Conservation (phyloP, 2,888 invertebrate species). For the Clanis bilineata region DNA sequence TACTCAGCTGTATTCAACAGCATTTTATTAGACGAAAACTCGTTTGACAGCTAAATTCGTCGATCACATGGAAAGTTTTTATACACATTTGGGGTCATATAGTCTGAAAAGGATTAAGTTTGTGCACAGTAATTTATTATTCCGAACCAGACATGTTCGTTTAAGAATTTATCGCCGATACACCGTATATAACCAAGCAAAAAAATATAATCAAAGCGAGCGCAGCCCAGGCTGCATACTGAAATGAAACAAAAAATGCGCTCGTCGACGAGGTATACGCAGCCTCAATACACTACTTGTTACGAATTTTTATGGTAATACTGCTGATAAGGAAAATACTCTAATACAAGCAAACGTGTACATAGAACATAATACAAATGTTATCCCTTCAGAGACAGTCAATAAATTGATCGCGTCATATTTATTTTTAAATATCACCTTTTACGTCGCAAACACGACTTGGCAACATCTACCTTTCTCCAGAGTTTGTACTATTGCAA, state of each 20-base stretch:
- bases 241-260: not conserved
- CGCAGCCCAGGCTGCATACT: not conserved
- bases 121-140: not conserved
- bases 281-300: not conserved
- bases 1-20: not conserved
- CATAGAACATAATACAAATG: not conserved
- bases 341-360: not conserved
- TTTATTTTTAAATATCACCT: not conserved
- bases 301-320: conserved; percentile 6
- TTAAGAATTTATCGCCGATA: not conserved
- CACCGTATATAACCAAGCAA: not conserved
- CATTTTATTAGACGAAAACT: not conserved
- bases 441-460: not conserved
- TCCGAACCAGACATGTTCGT: not conserved
- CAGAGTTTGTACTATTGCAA: not conserved
- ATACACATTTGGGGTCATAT: not conserved
- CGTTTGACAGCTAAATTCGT: conserved; percentile 1
- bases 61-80: conserved; percentile 4
- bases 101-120: not conserved
- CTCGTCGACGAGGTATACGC: not conserved
- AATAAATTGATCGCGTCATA: not conserved
- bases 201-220: not conserved
- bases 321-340: not conserved
- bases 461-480: not conserved
- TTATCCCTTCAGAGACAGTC: not conserved